Evolutionary conservation across 1,140 invertebrate species (phyloP).

Genomic region (Ruditapes philippinarum): DNA sequence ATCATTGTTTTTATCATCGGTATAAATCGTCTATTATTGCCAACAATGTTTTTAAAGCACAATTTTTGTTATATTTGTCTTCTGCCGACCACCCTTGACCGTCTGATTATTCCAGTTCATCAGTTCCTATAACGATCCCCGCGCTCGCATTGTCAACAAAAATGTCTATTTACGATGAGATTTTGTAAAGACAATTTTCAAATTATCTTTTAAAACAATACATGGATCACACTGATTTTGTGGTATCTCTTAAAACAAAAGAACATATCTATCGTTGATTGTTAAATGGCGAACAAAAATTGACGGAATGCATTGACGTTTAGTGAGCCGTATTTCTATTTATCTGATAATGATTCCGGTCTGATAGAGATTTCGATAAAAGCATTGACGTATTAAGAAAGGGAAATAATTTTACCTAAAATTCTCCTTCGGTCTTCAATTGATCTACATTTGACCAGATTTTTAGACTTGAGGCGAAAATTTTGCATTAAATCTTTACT

Average conservation of each 20-base stretch:
- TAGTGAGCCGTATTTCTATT: conserved; percentile 14
- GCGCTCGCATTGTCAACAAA: conserved; percentile 36
- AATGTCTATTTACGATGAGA: conserved; percentile 18
- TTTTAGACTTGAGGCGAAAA: too few relatives aligned
- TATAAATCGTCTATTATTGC: neutral
- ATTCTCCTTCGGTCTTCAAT: too few relatives aligned
- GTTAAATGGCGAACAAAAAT: conserved; percentile 25
- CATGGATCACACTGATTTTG: conserved; percentile 30
- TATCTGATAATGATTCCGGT: conserved; percentile 29
- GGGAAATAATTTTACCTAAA: neutral
- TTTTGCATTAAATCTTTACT: too few relatives aligned
- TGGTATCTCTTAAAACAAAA: conserved; percentile 51
- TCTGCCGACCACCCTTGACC: conserved; percentile 15
- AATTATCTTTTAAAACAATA: conserved; percentile 54
- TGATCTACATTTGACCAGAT: too few relatives aligned
- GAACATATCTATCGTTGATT: neutral
- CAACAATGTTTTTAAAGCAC: neutral
- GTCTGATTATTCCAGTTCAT: conserved; percentile 35
- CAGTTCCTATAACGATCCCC: neutral
- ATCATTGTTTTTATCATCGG: neutral
- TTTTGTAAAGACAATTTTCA: conserved; percentile 36
- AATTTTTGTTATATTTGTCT: neutral
- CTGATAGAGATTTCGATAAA: neutral
- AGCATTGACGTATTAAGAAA: neutral
- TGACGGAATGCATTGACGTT: neutral